Conservation (phyloP, 2,113 vertebrate species). For the Coryphaenoides rupestris region DNA sequence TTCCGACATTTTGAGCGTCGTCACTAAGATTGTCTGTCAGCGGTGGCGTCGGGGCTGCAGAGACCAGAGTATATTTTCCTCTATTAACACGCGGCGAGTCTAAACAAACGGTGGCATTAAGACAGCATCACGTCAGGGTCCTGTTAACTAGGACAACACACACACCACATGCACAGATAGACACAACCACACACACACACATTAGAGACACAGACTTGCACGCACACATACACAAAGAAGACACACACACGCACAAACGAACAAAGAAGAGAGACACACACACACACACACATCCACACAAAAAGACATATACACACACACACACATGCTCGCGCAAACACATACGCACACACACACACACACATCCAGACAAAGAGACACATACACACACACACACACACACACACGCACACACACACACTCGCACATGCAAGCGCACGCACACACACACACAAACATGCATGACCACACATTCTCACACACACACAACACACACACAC, state of each 20-base stretch:
- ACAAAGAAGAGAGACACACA: too few species aligned
- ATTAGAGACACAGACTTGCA: too few species aligned
- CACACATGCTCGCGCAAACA: not conserved
- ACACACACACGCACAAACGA: too few species aligned
- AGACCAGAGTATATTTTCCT: not conserved
- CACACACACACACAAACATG: slow-evolving; percentile 5
- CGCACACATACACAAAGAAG: too few species aligned
- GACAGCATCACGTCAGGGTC: not conserved
- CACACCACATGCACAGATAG: not conserved
- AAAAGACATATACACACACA: not conserved
- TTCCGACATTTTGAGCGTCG: too few species aligned
- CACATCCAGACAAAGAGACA: not conserved
- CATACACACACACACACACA: not conserved
- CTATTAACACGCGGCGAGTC: slow-evolving; percentile 11
- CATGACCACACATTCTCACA: not conserved
- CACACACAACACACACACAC: not conserved
- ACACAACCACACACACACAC: too few species aligned
- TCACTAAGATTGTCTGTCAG: too few species aligned
- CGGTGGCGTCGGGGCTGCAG: not conserved
- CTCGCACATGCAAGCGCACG: too few species aligned
- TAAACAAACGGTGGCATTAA: slow-evolving; percentile 18
- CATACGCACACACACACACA: slow-evolving; percentile 1
- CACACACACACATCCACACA: too few species aligned
- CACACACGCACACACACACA: slow-evolving; percentile 4
- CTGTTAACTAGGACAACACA: not conserved